Percentiles rank a stretch among this genome's conserved stretches.
These are phyloP conservation scores for Harpalus rubripes DNA, from an alignment of 2,888 invertebrate genomes.

Conservation along the genomic window DNA sequence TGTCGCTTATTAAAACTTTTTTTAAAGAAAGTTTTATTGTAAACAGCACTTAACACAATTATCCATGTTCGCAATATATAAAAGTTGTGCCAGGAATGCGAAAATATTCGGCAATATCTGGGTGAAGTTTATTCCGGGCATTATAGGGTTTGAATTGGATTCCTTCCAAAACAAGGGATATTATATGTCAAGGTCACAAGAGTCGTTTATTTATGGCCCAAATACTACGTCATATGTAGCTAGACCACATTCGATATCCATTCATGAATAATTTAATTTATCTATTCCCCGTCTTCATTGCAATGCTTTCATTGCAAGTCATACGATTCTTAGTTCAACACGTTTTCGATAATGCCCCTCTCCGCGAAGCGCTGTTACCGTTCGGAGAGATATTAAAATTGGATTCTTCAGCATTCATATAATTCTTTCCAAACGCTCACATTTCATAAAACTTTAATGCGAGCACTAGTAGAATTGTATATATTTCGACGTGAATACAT, in stretches of 20 bases:
- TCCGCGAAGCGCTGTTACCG: neutral
- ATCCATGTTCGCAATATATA: conserved; percentile 21
- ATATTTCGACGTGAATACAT: too few relatives aligned
- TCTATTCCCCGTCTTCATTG: conserved; percentile 14
- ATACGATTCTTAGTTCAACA: conserved; percentile 20
- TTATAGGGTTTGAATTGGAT: conserved; percentile 43
- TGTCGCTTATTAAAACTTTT: conserved; percentile 1
- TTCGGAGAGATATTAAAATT: conserved; percentile 7
- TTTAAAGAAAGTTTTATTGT: neutral
- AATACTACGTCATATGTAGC: conserved; percentile 49
- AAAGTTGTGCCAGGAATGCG: conserved; percentile 25
- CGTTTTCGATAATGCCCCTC: conserved; percentile 31
- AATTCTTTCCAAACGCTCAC: conserved; percentile 3
- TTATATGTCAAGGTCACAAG: conserved; percentile 39
- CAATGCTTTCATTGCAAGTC: conserved; percentile 22
- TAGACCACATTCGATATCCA: conserved; percentile 36
- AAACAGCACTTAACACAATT: conserved; percentile 36
- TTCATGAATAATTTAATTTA: conserved; percentile 44
- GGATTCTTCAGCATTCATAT: neutral
- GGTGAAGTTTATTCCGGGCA: conserved; percentile 22
- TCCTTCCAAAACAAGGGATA: conserved; percentile 41
- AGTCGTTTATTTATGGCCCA: conserved; percentile 16
- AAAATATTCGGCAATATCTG: conserved; percentile 28
- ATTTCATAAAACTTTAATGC: neutral
- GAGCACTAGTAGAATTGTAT: too few relatives aligned